Conservation (phyloP, 2,113 vertebrate genomes). For the Chamaea fasciata region DNA sequence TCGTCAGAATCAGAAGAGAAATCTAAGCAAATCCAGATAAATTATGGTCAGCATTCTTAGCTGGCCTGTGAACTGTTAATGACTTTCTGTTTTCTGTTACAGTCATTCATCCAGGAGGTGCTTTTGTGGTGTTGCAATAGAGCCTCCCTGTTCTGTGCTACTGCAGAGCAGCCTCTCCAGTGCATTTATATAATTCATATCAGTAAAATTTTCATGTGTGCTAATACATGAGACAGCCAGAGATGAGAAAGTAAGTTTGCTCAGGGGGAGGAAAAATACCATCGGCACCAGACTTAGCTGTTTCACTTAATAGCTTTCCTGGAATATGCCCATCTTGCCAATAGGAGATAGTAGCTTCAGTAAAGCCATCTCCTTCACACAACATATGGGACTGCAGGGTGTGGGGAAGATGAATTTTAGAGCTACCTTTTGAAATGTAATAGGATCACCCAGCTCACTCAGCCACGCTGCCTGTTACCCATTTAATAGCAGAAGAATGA, state of each 20-base stretch:
- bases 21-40: background rate
- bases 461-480: background rate
- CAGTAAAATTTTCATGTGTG: conserved; percentile 6
- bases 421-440: conserved; percentile 42
- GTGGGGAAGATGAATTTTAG: conserved; percentile 12
- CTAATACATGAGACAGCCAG: background rate
- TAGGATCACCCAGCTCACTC: background rate
- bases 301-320: conserved; percentile 52
- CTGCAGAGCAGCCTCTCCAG: background rate
- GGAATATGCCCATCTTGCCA: conserved; percentile 27
- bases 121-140: background rate
- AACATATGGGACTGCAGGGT: background rate
- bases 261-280: background rate
- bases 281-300: background rate
- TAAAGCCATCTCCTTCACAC: conserved; percentile 38
- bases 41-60: background rate
- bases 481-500: conserved; percentile 10
- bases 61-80: background rate
- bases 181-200: background rate
- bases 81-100: conserved; percentile 16
- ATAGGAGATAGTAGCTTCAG: background rate
- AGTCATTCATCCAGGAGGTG: background rate
- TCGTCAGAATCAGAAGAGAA: background rate
- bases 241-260: background rate
- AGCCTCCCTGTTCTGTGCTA: background rate